Evolutionary conservation across 2,113 vertebrate species (phyloP).

Genomic region (Nannospalax galili): DNA sequence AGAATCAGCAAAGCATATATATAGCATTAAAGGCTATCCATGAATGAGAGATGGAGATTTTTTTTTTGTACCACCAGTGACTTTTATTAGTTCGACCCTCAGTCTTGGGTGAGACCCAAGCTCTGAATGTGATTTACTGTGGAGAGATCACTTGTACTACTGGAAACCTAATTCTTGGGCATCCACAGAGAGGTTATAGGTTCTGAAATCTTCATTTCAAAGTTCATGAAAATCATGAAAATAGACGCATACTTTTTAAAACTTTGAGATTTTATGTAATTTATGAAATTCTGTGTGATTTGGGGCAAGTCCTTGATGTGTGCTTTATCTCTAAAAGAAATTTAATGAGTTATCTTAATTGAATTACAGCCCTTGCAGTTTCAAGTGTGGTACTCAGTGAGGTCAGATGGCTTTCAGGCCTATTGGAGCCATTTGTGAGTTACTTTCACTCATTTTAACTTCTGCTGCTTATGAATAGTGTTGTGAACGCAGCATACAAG

Average conservation of each 20-base stretch:
- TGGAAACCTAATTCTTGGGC: not conserved
- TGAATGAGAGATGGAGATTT: slow-evolving; percentile 21
- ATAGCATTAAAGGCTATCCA: slow-evolving; percentile 28
- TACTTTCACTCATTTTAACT: not conserved
- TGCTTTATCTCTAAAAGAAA: not conserved
- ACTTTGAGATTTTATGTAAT: not conserved
- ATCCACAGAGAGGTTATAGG: not conserved
- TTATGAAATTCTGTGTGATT: not conserved
- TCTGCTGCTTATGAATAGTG: slow-evolving; percentile 5
- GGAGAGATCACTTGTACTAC: not conserved
- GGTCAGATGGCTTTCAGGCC: not conserved
- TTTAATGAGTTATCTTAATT: not conserved
- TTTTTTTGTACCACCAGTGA: not conserved
- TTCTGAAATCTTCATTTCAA: not conserved
- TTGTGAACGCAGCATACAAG: not conserved
- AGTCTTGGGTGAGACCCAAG: not conserved
- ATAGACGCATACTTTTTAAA: not conserved
- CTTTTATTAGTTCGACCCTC: not conserved
- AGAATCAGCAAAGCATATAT: slow-evolving; percentile 36
- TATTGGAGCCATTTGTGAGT: not conserved
- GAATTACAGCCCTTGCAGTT: not conserved
- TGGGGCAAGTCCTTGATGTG: not conserved
- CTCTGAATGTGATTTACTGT: not conserved
- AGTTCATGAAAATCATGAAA: not conserved
- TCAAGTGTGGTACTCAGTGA: not conserved